Base-by-base conservation (phyloP, 2,113 vertebrate species). In the Ptilonorhynchus violaceus region DNA sequence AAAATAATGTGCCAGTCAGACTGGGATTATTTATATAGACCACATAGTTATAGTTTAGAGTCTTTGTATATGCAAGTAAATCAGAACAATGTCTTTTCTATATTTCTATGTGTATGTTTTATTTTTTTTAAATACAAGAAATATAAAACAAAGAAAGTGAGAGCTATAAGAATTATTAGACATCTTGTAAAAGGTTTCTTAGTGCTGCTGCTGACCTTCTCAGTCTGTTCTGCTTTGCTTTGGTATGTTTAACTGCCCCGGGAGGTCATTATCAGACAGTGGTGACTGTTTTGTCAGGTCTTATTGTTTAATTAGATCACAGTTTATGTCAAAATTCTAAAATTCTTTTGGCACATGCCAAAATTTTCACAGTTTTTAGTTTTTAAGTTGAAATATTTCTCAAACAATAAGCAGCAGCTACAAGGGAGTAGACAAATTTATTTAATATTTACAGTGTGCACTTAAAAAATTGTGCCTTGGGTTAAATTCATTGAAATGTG, bases 251-350 rank as follows among this genome's bases (percentile, higher is more conserved):
- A 97, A 97, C 96, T 97, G 98, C 97, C 98, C 96, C 95, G 2
- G 97, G 98, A 98, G 97, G 97, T 97, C 95, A 98, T 98, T 98
- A 98, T 98, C 90, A 96, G 95, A 97, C 91, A 96, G 96, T 94
- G 93, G 96, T 97, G 96, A 97, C 97, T 97, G 90, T 97, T 98
- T 98, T 98, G 97, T 98, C 98, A 98, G 89, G 96, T 98, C 97
- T 97, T 98, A 97, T 97, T 98, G 96, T 97, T 98, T 98, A 98
- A 98, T 98, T 98, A 98, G 98, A 98, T 98, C 97, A 98, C 97
- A 97, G 96, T 91, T 97, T 98, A 96, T 96, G 94, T 97, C 89
- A 87, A 93, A 97, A 88, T 97, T 98, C 93, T 96, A 95, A 97
- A 98, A 98, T 98, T 97, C 89, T 97, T 98, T 97, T 98, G 98